Base-by-base conservation (phyloP, 2,113 vertebrate genomes). In the Callipepla squamata region DNA sequence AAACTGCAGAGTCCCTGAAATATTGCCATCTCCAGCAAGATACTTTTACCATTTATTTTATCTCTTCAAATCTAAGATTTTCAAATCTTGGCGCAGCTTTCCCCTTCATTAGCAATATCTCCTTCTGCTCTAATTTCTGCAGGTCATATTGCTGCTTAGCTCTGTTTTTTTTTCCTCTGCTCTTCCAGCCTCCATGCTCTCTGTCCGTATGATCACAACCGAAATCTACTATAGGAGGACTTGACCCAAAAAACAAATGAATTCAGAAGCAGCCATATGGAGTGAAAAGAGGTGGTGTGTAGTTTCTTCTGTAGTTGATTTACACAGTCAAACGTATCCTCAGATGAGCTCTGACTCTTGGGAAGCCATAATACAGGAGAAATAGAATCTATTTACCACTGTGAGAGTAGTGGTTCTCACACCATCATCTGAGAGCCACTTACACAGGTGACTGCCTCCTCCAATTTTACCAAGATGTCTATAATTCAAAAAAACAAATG, bases 111-210 rank as follows among this genome's bases (percentile, higher is more conserved):
- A 92, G 61, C 30, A 95, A 72, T 45, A 86, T 17, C 57, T 82
- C 74, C 51, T 94, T 90, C 76, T 76, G 76, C 65, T 94, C 73
- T 92, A 86, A 92, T 95, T 95, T 96, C 82, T 90, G 57, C 69
- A 94, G 90, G 90, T 93, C 91, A 72, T 75, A 78, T 51, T 62
- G n/a, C 30, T 61, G 40, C 80, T 87, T 74, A 51, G 44, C 53
- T 92, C 82, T 95, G 48, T 40, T 85, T 91, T 45, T 91, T 45
- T 53, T 94, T 8, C 20, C 30, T 50, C 38, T 61, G 28, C 25
- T 94, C 50, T 92, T 92, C 48, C 66, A 90, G 66, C 14, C 48
- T 57, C 95, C 5, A 0, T 88, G 44, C 58, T 83, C 84, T 50
- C 68, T 75, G 65, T 58, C 70, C 58, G 21, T 94, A 90, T 34